Evolutionary conservation across 1,140 invertebrate genomes (phyloP).

Genomic region (Oncopodura yosiiana): DNA sequence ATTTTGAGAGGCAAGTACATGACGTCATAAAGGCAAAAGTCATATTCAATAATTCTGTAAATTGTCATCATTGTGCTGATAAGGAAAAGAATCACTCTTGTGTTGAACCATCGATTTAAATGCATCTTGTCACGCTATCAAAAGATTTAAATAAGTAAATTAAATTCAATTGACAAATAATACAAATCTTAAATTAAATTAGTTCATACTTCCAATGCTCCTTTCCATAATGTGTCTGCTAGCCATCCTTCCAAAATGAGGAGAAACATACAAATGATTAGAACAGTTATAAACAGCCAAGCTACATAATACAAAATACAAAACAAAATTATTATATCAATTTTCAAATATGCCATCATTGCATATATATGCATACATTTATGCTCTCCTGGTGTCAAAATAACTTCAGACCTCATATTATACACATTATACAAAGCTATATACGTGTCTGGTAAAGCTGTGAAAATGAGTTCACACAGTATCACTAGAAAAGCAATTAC

Average conservation of each 20-base stretch:
- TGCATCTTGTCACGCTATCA: neutral
- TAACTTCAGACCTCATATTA: slow-evolving; percentile 10
- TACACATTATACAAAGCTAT: slow-evolving; percentile 8
- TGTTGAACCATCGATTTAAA: slow-evolving; percentile 10
- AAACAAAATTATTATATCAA: neutral
- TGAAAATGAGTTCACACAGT: slow-evolving; percentile 6
- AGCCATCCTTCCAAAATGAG: slow-evolving; percentile 7
- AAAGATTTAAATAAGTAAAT: neutral
- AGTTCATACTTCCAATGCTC: neutral
- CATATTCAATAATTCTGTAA: slow-evolving; percentile 4
- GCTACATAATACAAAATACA: neutral
- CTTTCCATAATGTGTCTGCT: slow-evolving; percentile 7
- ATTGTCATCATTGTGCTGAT: slow-evolving; percentile 1
- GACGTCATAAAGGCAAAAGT: slow-evolving; percentile 11
- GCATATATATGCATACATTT: neutral
- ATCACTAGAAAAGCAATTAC: neutral
- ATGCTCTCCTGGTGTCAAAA: neutral
- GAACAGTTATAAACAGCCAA: slow-evolving; percentile 10
- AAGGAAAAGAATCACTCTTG: neutral
- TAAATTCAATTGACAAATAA: neutral
- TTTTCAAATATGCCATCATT: neutral
- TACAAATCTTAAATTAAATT: slow-evolving; percentile 4
- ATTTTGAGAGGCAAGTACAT: slow-evolving; percentile 10
- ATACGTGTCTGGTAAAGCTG: slow-evolving; percentile 6
- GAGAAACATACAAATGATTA: slow-evolving; percentile 2